A percentile compares a stretch with the other conserved stretches of the same genome.
Conservation (phyloP, 2,797 vertebrate species). For the Pseudomugil tenellus region DNA sequence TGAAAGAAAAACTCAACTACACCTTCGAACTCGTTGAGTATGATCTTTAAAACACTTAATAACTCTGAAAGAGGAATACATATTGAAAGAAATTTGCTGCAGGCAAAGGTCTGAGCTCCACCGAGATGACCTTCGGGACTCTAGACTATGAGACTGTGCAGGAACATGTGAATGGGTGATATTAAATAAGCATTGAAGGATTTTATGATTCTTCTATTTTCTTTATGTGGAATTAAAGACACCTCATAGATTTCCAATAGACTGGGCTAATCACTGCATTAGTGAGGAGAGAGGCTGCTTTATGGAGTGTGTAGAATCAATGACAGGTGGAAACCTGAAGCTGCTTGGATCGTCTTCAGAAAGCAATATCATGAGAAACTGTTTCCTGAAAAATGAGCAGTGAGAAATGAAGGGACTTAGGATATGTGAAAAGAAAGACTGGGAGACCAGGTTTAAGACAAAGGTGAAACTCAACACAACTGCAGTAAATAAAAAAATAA, state of each 20-base stretch:
- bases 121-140: constrained; percentile 52
- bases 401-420: too few relatives aligned
- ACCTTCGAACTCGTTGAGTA: constrained; percentile 14
- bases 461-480: constrained; percentile 36
- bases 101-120: constrained; percentile 17
- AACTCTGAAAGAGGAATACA: constrained; percentile 39
- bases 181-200: constrained; percentile 39
- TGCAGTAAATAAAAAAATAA: constrained; percentile 18
- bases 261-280: constrained; percentile 58
- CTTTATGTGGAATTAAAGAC: constrained; percentile 61
- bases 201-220: constrained; percentile 61
- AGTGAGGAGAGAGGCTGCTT: constrained; percentile 56
- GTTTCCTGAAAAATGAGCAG: not conserved
- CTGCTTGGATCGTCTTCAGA: constrained; percentile 48
- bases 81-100: constrained; percentile 34
- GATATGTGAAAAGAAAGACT: constrained; percentile 14
- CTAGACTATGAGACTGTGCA: constrained; percentile 20
- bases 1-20: constrained; percentile 20
- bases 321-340: constrained; percentile 57
- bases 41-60: constrained; percentile 38
- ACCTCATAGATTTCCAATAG: constrained; percentile 54
- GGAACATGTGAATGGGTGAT: constrained; percentile 32
- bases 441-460: constrained; percentile 33
- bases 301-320: constrained; percentile 67
- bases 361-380: constrained; percentile 38